These are phyloP conservation scores for Erpornis zantholeuca DNA, from an alignment of 2,113 vertebrate genomes.

Conservation along the genomic window DNA sequence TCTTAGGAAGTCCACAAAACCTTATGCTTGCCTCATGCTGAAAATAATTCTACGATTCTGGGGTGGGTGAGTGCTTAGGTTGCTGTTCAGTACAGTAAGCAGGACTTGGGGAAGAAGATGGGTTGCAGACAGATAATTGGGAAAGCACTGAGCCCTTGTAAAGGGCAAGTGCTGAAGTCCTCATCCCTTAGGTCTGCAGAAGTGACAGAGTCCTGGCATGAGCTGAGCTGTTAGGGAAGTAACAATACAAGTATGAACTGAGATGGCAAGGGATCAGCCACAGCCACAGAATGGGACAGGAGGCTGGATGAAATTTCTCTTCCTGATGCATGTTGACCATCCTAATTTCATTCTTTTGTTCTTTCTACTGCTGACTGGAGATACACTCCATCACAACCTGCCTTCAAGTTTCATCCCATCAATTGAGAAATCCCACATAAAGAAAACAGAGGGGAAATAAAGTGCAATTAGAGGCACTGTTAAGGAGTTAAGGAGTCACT, in stretches of 20 bases:
- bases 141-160: background rate
- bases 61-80: background rate
- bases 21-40: background rate
- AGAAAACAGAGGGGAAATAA: conserved; percentile 1
- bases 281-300: background rate
- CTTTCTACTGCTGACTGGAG: background rate
- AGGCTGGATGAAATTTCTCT: background rate
- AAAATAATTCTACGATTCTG: background rate
- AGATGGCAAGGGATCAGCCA: background rate
- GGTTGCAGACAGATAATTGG: background rate
- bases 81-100: background rate
- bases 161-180: background rate
- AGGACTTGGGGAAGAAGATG: background rate
- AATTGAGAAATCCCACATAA: background rate
- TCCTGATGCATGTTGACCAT: background rate
- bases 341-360: background rate
- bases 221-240: background rate
- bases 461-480: background rate
- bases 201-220: background rate
- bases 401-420: background rate
- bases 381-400: background rate
- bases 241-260: background rate
- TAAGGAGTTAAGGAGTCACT: background rate
- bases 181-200: background rate
- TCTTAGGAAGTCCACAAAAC: background rate